phyloP scores from a whole-genome alignment of 1,140 invertebrate genomes.

The Brachystomella parvula region DNA sequence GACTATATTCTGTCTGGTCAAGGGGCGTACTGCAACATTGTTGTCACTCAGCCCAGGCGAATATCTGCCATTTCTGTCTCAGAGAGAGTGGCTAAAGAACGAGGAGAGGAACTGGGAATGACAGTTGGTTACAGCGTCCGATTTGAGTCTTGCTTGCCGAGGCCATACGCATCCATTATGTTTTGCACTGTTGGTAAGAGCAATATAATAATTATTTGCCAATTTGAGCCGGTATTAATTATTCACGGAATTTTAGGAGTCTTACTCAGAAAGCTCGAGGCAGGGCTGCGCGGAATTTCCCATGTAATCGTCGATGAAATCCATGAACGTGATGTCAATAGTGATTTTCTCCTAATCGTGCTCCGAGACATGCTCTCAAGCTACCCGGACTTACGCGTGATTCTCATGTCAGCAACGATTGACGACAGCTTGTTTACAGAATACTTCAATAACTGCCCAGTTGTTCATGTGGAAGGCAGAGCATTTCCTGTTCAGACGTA shows the following conservation, averaged over 20 bases:
- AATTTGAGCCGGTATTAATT: background rate
- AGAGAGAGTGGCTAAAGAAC: conserved; percentile 77
- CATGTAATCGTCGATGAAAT: conserved; percentile 95
- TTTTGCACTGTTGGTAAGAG: conserved; percentile 82
- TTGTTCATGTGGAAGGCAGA: conserved; percentile 60
- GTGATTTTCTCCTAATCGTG: conserved; percentile 90
- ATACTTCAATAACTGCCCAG: conserved; percentile 85
- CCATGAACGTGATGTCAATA: conserved; percentile 93
- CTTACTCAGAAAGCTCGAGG: conserved; percentile 79
- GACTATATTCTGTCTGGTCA: conserved; percentile 80
- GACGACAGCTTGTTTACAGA: conserved; percentile 79
- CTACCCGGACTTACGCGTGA: conserved; percentile 80
- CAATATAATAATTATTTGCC: background rate
- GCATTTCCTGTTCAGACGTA: conserved; percentile 62
- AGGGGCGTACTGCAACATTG: conserved; percentile 74
- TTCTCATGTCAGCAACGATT: conserved; percentile 96
- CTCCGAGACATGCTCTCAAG: conserved; percentile 83
- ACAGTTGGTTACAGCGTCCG: conserved; percentile 71
- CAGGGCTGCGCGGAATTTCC: conserved; percentile 73
- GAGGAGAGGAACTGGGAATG: conserved; percentile 62
- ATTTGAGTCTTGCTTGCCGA: conserved; percentile 78
- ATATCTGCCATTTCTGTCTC: conserved; percentile 92
- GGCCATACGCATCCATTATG: conserved; percentile 83
- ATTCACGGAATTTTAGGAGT: conserved; percentile 52
- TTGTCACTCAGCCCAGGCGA: conserved; percentile 86